Conservation (phyloP, 2,113 vertebrate species). For the Pampusana beccarii region DNA sequence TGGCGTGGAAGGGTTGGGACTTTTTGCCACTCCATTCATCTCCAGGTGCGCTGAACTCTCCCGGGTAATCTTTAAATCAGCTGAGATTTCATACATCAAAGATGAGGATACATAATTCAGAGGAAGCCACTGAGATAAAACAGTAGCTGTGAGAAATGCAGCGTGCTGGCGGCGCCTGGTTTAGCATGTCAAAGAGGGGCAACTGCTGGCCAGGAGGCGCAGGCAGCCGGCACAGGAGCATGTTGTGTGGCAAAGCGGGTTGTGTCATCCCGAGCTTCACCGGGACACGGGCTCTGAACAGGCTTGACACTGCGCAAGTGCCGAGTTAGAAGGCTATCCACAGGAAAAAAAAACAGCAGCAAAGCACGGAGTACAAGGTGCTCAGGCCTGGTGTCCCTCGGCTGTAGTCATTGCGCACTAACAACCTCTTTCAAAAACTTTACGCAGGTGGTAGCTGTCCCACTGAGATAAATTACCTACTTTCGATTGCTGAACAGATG, state of each 20-base stretch:
- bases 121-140: constrained; percentile 49
- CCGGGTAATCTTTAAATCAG: constrained; percentile 64
- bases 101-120: constrained; percentile 66
- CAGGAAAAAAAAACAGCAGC: neutral
- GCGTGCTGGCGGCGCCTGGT: neutral
- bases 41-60: constrained; percentile 56
- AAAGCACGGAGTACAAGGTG: fast-evolving
- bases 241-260: neutral
- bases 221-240: fast-evolving
- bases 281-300: neutral
- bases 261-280: neutral
- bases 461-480: constrained; percentile 45
- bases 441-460: constrained; percentile 28
- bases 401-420: neutral
- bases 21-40: neutral
- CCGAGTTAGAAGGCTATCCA: neutral
- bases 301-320: neutral
- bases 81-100: constrained; percentile 64
- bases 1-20: neutral
- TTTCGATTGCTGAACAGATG: constrained; percentile 54
- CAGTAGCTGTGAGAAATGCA: constrained; percentile 22
- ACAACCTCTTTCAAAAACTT: constrained; percentile 50
- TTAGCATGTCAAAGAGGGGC: constrained; percentile 30
- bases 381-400: neutral
- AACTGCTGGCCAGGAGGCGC: neutral